Base-by-base conservation (phyloP, 2,888 invertebrate genomes). In the Phoenoteleia sp. region DNA sequence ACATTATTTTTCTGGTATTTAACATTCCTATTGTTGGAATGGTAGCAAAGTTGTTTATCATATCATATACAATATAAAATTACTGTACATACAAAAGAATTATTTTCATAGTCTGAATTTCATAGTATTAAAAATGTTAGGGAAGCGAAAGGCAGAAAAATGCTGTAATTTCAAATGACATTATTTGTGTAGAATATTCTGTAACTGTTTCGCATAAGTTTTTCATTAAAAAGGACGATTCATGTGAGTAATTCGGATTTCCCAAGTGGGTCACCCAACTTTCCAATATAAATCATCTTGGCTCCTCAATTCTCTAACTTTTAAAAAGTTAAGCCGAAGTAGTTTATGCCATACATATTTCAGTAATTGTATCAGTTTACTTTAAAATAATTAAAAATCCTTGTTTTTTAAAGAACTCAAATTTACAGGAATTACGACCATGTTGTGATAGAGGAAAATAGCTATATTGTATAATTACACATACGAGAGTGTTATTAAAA, bases 201-300 rank as follows among this genome's bases (percentile, higher is more conserved):
- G 11, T 47, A 58, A 21, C 33, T n/a, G 17, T 47, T 45, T 3
- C 42, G 29, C 27, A 17, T 45, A 71, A 71, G 42, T 58, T 58
- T 58, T 60, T 58, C 47, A 58, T 72, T 72, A 58, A 58, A 72
- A 72, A 72, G 47, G 60, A 60, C 42, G 33, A 45, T 29, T 47
- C 71, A 58, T 71, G 45, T 45, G 56, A 71, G 71, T 45, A 56
- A 71, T 71, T 71, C 47, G 58, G 71, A 71, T 71, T 58, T 71
- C 45, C 71, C 71, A 58, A 71, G 56, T 71, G 71, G 71, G 71
- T 71, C 58, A 58, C 23, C 42, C n/a, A 71, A 71, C 56, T 71
- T 71, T 71, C 45, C 45, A 58, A 71, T 58, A 71, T 71, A 71
- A 71, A 71, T 71, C 71, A 71, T 58, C 29, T 58, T 21, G 47